Conservation (phyloP, 2,797 vertebrate genomes). For the Lycodopsis pacificus region DNA sequence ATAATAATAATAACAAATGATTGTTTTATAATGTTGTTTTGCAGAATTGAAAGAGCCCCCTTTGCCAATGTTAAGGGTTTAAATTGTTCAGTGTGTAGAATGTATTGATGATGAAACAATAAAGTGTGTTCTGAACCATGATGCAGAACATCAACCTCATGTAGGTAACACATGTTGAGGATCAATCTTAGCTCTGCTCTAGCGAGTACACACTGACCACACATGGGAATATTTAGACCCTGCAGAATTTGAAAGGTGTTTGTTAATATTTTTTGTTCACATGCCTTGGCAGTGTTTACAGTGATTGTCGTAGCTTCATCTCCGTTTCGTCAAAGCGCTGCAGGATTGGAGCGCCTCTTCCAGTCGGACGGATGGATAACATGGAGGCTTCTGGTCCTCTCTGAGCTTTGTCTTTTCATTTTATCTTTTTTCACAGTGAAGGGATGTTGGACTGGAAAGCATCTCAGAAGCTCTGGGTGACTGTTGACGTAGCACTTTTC, state of each 20-base stretch:
- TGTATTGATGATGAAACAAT: constrained; percentile 60
- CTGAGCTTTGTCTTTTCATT: background rate
- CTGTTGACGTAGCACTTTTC: background rate
- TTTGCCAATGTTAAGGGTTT: constrained; percentile 41
- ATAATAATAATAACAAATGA: constrained; percentile 63
- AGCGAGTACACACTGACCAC: no score
- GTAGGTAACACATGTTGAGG: background rate
- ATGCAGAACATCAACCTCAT: constrained; percentile 7
- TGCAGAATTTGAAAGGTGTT: background rate
- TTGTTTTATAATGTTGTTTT: constrained; percentile 80
- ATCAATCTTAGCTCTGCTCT: background rate
- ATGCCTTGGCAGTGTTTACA: constrained; percentile 50
- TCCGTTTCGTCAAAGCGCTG: background rate
- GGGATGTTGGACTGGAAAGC: background rate
- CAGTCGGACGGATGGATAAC: background rate
- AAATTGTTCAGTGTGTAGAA: constrained; percentile 55
- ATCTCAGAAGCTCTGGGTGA: background rate
- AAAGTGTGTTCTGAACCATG: constrained; percentile 31
- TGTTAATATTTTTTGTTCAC: background rate
- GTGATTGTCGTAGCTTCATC: constrained; percentile 17
- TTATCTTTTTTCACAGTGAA: background rate
- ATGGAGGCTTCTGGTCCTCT: background rate
- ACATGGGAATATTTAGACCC: background rate
- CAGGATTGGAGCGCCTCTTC: background rate
- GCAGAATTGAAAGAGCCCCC: constrained; percentile 46